phyloP scores from a whole-genome alignment of 1,140 invertebrate genomes.

The Heliconius hewitsoni region DNA sequence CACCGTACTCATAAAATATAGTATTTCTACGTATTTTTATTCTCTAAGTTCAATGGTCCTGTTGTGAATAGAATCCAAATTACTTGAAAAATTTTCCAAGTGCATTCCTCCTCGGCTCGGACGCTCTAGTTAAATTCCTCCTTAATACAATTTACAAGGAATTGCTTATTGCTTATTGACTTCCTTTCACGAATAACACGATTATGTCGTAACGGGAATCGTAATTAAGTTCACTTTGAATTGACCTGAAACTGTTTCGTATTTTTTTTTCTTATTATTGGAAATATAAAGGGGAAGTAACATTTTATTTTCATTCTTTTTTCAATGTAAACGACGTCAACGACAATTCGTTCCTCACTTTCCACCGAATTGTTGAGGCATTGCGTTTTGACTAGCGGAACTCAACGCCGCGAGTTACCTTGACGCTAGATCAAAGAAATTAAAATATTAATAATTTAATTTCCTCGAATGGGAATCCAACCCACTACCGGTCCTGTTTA shows the following conservation, averaged over 20 bases:
- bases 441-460: too few species aligned
- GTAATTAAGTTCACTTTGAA: conserved; percentile 25
- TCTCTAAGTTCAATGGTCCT: conserved; percentile 38
- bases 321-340: too few species aligned
- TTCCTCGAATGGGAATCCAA: too few species aligned
- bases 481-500: too few species aligned
- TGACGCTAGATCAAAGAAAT: too few species aligned
- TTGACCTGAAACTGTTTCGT: neutral
- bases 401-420: too few species aligned
- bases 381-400: too few species aligned
- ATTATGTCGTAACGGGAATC: conserved; percentile 35
- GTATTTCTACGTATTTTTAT: neutral
- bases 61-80: conserved; percentile 74
- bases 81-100: conserved; percentile 68
- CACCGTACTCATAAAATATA: neutral
- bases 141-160: conserved; percentile 44
- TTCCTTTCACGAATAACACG: conserved; percentile 31
- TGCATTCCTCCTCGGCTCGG: conserved; percentile 50
- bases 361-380: too few species aligned
- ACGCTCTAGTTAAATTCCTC: conserved; percentile 52
- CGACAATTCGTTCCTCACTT: too few species aligned
- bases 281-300: neutral
- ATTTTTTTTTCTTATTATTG: neutral
- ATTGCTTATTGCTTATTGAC: conserved; percentile 45
- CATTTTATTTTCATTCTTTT: neutral